Base-by-base conservation (phyloP, 2,113 vertebrate species). In the Sorex fumeus region DNA sequence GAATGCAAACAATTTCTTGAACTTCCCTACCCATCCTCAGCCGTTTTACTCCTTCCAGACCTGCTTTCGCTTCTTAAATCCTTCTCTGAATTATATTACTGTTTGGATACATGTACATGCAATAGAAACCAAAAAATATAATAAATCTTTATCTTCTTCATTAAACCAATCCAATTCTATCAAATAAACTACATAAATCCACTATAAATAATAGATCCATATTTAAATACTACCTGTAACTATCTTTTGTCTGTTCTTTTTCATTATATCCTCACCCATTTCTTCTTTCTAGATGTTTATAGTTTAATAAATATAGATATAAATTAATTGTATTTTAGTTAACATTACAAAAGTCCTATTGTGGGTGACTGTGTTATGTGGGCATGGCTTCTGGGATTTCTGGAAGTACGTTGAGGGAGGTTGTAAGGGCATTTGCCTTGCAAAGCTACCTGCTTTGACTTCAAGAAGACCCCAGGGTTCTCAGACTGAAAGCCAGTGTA, bases 1-100 rank as follows among this genome's bases (percentile, higher is more conserved):
- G 9, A 86, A 75, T 53, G 19, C 85, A 11, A 75, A 34, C 9
- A 83, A 32, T 88, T 64, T 5, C 32, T 91, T 85, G 36, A 90
- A 88, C 10, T 86, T 70, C n/a, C 83, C 12, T 78, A 23, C 15
- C 12, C 93, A 34, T 19, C 0, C 18, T 23, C 19, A 27, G 10
- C 8, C 6, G 8, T 34, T 34, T 34, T 67, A 3, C 3, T 25
- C 43, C n/a, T 27, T 43, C 21, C 70, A 67, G 62, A 75, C 28
- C 8, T 83, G 12, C 4, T 47, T 86, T 90, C 86, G 45, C 18
- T 86, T 69, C 75, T 50, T 2, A 71, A 62, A 69, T 70, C 32
- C 18, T 6, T 81, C 30, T 19, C 30, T 71, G 47, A 66, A 92
- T 36, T 4, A 8, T 62, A 62, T 91, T 10, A 23, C 6, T 85